Conservation (phyloP, 2,888 invertebrate genomes). For the Drosophila eohydei region DNA sequence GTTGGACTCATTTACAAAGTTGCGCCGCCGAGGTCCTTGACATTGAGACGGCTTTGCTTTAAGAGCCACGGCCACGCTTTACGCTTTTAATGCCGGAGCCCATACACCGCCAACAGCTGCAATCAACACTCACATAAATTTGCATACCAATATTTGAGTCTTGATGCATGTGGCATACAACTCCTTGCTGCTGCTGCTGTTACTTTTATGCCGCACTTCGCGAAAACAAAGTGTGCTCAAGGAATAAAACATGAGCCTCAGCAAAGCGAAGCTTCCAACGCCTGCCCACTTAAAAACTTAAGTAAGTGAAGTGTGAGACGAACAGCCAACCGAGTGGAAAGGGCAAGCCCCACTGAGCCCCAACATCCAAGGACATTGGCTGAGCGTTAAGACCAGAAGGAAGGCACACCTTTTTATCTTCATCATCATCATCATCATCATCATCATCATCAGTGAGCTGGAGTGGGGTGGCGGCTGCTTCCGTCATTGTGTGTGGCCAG, state of each 20-base stretch:
- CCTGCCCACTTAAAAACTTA: slow-evolving; percentile 56
- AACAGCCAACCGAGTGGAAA: slow-evolving; percentile 23
- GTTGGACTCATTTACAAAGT: slow-evolving; percentile 25
- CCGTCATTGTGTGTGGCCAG: slow-evolving; percentile 28
- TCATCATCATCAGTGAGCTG: background rate
- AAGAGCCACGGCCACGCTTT: slow-evolving; percentile 1
- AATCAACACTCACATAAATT: slow-evolving; percentile 78
- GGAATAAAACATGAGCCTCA: slow-evolving; percentile 71
- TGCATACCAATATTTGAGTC: slow-evolving; percentile 66
- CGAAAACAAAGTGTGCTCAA: slow-evolving; percentile 62
- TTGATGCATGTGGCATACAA: slow-evolving; percentile 44
- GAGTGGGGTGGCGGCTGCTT: slow-evolving; percentile 10
- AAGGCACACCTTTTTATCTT: slow-evolving; percentile 39
- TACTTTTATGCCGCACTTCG: slow-evolving; percentile 65
- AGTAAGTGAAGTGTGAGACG: slow-evolving; percentile 50
- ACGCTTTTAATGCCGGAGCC: slow-evolving; percentile 9
- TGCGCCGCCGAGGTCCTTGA: slow-evolving; percentile 37
- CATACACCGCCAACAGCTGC: slow-evolving; percentile 55
- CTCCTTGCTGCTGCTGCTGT: slow-evolving; percentile 23
- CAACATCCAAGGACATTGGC: slow-evolving; percentile 22
- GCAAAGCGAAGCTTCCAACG: slow-evolving; percentile 10
- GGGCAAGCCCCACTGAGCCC: slow-evolving; percentile 6
- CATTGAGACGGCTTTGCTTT: slow-evolving; percentile 38
- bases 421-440: background rate
- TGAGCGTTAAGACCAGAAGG: slow-evolving; percentile 15